These are phyloP conservation scores for Coregonus sp. DNA, from an alignment of 2,797 vertebrate species.

Conservation along the genomic window DNA sequence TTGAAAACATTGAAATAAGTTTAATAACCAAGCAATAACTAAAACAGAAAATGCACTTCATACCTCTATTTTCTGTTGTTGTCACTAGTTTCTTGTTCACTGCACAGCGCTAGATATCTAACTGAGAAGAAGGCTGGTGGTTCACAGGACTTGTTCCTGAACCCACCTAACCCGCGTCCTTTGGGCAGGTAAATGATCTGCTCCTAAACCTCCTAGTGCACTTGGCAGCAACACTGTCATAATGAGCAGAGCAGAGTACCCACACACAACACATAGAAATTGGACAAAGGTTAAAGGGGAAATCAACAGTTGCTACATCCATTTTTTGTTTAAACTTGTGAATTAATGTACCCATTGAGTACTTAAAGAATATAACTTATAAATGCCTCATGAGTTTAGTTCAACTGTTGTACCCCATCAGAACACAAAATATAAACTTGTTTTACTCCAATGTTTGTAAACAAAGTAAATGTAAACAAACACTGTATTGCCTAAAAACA, in stretches of 20 bases:
- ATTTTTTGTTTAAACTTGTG: too few relatives aligned
- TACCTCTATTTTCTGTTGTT: conserved; percentile 38
- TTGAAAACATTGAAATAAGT: background rate
- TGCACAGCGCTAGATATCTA: background rate
- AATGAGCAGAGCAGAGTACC: background rate
- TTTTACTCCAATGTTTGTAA: too few relatives aligned
- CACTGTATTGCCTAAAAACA: too few relatives aligned
- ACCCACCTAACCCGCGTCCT: conserved; percentile 18
- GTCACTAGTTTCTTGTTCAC: background rate
- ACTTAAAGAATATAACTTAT: too few relatives aligned
- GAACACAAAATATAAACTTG: too few relatives aligned
- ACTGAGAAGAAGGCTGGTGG: background rate
- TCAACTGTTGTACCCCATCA: too few relatives aligned
- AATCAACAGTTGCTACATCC: too few relatives aligned
- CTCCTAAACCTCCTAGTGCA: conserved; percentile 34
- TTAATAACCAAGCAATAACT: background rate
- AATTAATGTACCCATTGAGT: too few relatives aligned
- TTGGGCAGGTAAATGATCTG: conserved; percentile 28
- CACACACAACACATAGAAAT: conserved; percentile 8
- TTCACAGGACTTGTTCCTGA: conserved; percentile 8
- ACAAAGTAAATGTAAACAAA: too few relatives aligned
- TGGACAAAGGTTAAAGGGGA: conserved; percentile 53
- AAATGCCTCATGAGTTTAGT: too few relatives aligned
- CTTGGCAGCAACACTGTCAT: conserved; percentile 1
- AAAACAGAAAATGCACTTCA: background rate